Conservation (phyloP, 2,113 vertebrate species). For the Labrus mixtus region DNA sequence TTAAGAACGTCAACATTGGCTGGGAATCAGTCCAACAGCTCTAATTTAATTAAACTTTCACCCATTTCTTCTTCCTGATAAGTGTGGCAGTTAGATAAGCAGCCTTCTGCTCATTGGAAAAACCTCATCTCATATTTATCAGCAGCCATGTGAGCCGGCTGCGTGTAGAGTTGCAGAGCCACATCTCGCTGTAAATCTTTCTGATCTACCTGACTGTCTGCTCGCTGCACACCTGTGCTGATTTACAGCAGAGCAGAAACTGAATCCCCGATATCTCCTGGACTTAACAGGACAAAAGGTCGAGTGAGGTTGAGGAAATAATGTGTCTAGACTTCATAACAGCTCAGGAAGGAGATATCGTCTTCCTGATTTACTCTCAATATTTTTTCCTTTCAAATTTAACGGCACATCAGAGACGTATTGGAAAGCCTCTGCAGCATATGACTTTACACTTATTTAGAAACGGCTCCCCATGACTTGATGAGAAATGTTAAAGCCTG, state of each 20-base stretch:
- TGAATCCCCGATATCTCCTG: conserved; percentile 49
- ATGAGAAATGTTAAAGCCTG: conserved; percentile 53
- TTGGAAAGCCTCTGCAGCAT: conserved; percentile 52
- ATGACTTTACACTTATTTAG: conserved; percentile 62
- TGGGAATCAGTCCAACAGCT: conserved; percentile 8
- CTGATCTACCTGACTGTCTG: conserved; percentile 57
- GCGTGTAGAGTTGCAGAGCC: conserved; percentile 35
- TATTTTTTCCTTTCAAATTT: conserved; percentile 53
- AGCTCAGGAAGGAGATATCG: conserved; percentile 47
- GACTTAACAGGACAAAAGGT: conserved; percentile 36
- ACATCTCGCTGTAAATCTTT: conserved; percentile 56
- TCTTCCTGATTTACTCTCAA: conserved; percentile 66
- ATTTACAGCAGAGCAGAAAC: conserved; percentile 45
- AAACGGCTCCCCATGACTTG: conserved; percentile 21
- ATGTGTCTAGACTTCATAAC: conserved; percentile 58
- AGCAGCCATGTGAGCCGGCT: conserved; percentile 7
- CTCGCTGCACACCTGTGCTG: conserved; percentile 60
- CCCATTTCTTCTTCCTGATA: conserved; percentile 4
- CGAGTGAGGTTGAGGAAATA: conserved; percentile 56
- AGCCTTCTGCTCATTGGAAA: conserved; percentile 11
- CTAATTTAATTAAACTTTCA: conserved; percentile 4
- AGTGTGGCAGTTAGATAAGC: conserved; percentile 21
- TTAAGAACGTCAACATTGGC: conserved; percentile 8
- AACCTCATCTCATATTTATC: conserved; percentile 37
- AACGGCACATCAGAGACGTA: conserved; percentile 49